These are phyloP conservation scores for Cyclopterus lumpus DNA, from an alignment of 2,797 vertebrate genomes.

Conservation along the genomic window DNA sequence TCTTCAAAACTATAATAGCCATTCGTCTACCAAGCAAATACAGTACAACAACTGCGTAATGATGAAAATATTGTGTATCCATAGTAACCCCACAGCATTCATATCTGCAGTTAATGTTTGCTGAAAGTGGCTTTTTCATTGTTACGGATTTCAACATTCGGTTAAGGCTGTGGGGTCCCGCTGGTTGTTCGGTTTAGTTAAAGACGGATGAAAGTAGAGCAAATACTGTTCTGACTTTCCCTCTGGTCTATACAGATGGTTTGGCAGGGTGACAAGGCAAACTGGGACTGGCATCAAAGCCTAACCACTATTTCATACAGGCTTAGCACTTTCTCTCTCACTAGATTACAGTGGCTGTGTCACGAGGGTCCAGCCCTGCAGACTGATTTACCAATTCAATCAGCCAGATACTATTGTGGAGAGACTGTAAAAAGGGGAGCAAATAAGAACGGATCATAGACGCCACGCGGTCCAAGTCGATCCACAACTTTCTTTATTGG, in stretches of 20 bases:
- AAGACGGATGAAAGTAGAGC: slow-evolving; percentile 74
- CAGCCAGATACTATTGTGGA: slow-evolving; percentile 50
- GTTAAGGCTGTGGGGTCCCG: slow-evolving; percentile 63
- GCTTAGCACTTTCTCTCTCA: slow-evolving; percentile 84
- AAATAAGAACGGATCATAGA: slow-evolving; percentile 41
- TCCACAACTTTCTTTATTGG: slow-evolving; percentile 51
- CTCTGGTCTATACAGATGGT: slow-evolving; percentile 83
- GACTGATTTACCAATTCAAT: slow-evolving; percentile 70
- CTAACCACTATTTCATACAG: slow-evolving; percentile 86
- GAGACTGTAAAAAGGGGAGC: slow-evolving; percentile 18
- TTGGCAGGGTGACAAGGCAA: slow-evolving; percentile 86
- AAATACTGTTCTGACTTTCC: slow-evolving; percentile 73
- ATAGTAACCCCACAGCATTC: slow-evolving; percentile 52
- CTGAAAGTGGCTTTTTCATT: slow-evolving; percentile 57
- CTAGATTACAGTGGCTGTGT: slow-evolving; percentile 78
- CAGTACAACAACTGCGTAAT: slow-evolving; percentile 51
- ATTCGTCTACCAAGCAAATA: slow-evolving; percentile 48
- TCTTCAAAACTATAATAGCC: slow-evolving; percentile 55
- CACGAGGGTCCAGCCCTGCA: slow-evolving; percentile 53
- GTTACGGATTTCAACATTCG: slow-evolving; percentile 58
- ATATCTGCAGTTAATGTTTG: slow-evolving; percentile 48
- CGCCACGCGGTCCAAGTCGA: slow-evolving; percentile 26
- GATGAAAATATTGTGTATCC: slow-evolving; percentile 67
- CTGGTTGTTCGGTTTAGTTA: slow-evolving; percentile 66
- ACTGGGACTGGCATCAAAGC: slow-evolving; percentile 83